Conservation (phyloP, 2,888 invertebrate species). For the Epinotia ramella region DNA sequence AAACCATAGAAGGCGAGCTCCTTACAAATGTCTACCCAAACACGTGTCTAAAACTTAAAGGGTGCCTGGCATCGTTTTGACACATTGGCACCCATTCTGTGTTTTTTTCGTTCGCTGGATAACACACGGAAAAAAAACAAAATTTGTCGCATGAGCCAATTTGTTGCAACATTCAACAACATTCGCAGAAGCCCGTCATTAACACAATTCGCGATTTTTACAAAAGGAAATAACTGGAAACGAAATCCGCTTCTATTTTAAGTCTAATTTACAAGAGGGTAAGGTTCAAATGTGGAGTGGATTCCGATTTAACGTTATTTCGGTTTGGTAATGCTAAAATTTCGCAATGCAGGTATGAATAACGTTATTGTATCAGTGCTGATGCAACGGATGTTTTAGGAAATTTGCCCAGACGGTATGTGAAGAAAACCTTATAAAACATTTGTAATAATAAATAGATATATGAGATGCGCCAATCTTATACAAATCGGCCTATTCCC, state of each 20-base stretch:
- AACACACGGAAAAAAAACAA: background rate
- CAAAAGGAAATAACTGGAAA: conserved; percentile 7
- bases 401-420: background rate
- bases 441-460: background rate
- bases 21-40: too few species aligned
- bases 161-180: background rate
- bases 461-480: too few species aligned
- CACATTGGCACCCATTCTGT: too few species aligned
- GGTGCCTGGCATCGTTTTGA: too few species aligned
- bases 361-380: background rate
- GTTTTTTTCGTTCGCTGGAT: background rate
- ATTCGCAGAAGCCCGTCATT: background rate
- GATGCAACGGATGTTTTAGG: background rate
- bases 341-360: conserved; percentile 29
- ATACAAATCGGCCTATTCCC: too few species aligned
- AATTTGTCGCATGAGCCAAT: background rate
- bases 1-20: too few species aligned
- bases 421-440: background rate
- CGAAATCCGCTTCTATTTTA: background rate
- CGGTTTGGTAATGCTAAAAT: background rate
- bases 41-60: too few species aligned
- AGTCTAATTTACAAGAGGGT: background rate
- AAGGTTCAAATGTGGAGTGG: background rate
- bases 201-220: background rate
- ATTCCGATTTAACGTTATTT: background rate